Evolutionary conservation across 2,888 invertebrate species (phyloP).

Genomic region (Synergus laeviventris): DNA sequence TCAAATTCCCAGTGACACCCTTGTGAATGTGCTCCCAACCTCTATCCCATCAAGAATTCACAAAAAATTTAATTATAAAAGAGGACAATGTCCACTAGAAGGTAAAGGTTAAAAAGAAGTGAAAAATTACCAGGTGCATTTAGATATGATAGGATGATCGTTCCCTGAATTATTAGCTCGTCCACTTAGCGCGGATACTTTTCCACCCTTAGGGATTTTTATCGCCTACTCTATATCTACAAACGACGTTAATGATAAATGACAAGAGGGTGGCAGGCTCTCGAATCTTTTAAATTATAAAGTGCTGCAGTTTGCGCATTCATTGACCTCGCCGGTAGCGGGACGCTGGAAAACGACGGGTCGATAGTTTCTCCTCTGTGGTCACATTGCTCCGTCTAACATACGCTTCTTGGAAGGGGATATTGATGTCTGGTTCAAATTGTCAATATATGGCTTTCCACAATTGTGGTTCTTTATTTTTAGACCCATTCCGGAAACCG

Average conservation of each 20-base stretch:
- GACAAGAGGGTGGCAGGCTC: slow-evolving; percentile 46
- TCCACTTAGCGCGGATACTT: not conserved
- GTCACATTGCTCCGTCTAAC: slow-evolving; percentile 12
- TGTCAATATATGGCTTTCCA: not conserved
- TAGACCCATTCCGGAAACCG: not conserved
- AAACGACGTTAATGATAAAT: slow-evolving; percentile 41
- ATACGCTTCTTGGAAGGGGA: not conserved
- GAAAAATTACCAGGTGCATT: not conserved
- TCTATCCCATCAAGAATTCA: not conserved
- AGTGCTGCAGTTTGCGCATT: slow-evolving; percentile 49
- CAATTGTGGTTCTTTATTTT: not conserved
- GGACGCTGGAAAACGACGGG: slow-evolving; percentile 44
- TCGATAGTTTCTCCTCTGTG: slow-evolving; percentile 49
- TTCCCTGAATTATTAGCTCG: not conserved
- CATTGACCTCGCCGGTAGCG: slow-evolving; percentile 49
- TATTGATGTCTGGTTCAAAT: not conserved
- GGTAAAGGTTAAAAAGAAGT: not conserved
- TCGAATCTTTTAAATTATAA: slow-evolving; percentile 50
- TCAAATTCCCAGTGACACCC: slow-evolving; percentile 27
- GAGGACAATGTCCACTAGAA: not conserved
- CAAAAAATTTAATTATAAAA: not conserved
- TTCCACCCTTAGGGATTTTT: not conserved
- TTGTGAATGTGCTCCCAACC: slow-evolving; percentile 10
- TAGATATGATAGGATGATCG: not conserved
- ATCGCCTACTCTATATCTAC: not conserved